Base-by-base conservation (phyloP, 1,140 invertebrate species). In the Helicoverpa zea region DNA sequence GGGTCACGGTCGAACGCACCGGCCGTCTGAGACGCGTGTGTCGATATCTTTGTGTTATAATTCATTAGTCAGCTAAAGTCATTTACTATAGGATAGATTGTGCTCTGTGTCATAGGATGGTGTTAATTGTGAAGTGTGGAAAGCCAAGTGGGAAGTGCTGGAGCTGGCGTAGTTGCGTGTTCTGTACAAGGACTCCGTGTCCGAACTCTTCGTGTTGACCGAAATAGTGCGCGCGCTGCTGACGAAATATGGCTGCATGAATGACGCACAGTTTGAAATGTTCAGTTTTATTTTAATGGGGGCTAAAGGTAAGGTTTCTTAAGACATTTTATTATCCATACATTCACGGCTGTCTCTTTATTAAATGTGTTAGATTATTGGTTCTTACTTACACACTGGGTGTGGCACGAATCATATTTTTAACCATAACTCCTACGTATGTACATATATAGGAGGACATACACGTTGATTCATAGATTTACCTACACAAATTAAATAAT, bases 1-100 rank as follows among this genome's bases (percentile, higher is more conserved):
- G 79, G 88, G 87, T 90, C 89, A 91, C 58, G 82, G 80, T 68
- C 83, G 63, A 29, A 54, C 49, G 3, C 18, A 52, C 18, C 54
- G 1, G 52, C n/a, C 18, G 56, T 9, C 7, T 11, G 23, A 30
- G 52, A 49, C 68, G 68, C 11, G 68, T 23, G 43, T 30, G 18
- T 61, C 35, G 56, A 61, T 52, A 30, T 16, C n/a, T 58, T 18
- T 58, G 70, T 73, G 70, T 16, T 43, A 49, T 30, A 64, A 63
- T 30, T 35, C 74, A 35, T 77, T 9, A 13, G n/a, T 66, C 3
- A 16, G 12, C 23, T 77, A 49, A 18, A 18, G 13, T 47, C 23
- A 13, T 51, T 76, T 63, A 18, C 18, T 61, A 0, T 23, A 61
- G 54, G 29, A n/a, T 30, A 51, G 4, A 64, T 18, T 3, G 12